Evolutionary conservation across 2,113 vertebrate genomes (phyloP), one percentile per base, ranked within the genome.

Genomic region (Neoarius graeffei): DNA sequence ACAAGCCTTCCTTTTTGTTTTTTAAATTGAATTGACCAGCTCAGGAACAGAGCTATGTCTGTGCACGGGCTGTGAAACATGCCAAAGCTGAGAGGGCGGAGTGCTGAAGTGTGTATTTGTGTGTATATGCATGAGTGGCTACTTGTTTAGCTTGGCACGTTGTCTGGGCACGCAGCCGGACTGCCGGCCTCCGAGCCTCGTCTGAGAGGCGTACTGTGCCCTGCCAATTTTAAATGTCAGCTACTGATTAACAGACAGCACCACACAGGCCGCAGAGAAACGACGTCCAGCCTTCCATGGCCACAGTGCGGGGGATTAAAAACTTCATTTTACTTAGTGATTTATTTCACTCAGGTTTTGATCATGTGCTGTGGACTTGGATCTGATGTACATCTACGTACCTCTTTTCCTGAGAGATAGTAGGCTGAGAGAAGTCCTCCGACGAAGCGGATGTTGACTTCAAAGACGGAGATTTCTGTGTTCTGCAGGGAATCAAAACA

Each of bases 401-500:
- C 98, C 96, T 99, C 97, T 95, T 99, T 98, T 89, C 98, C 98
- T 83, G 98, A 98, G 91, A 99, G 96, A 93, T 99, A 99, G 93
- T 99, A 99, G 27, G 98, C 98, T 30, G 98, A 98, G 88, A 99
- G 97, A 0, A 99, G 95, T 88, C 98, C 98, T 89, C 98, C 98
- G 0, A 99, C 98, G 87, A 99, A 99, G 79, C 98, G 97, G 89
- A 99, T 99, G 92, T 99, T 99, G 89, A 99, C 98, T 96, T 99
- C 98, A 92, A 99, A 99, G 89, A 99, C 97, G 0, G 98, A 99
- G 90, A 99, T 96, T 91, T 99, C 98, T 48, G 97, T 96, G 35
- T 99, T 98, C 98, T 99, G 94, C 74, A 69, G 84, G 82, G 15
- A 87, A 89, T 19, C 77, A 14, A 84, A 85, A 84, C 10, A 25